A percentile compares a stretch with the other conserved stretches of the same genome.
phyloP scores from a whole-genome alignment of 2,888 invertebrate genomes.

The Platerodrilus igneus region DNA sequence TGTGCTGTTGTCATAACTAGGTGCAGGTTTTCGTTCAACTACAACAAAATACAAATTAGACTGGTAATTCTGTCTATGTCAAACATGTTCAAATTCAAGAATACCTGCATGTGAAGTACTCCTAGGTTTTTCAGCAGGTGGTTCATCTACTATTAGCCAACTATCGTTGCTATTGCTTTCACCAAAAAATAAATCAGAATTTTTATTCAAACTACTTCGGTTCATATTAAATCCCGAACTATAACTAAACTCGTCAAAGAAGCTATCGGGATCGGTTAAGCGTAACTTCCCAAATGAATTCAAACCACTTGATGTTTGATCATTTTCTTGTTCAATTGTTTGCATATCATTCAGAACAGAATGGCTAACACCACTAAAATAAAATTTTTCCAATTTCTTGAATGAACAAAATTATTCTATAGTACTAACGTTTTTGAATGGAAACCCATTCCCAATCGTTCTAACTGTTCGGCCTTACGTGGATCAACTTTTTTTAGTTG shows the following conservation, averaged over 20 bases:
- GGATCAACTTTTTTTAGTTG: conserved; percentile 70
- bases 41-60: too few species aligned
- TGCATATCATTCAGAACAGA: conserved; percentile 89
- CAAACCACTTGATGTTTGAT: conserved; percentile 48
- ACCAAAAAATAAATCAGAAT: too few species aligned
- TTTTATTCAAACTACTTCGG: conserved; percentile 46
- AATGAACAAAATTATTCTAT: conserved; percentile 8
- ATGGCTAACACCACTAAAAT: conserved; percentile 66
- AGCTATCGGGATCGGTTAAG: conserved; percentile 47
- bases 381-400: conserved; percentile 5
- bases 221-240: conserved; percentile 58
- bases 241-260: conserved; percentile 53
- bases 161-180: conserved; percentile 37
- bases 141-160: conserved; percentile 48
- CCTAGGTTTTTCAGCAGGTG: conserved; percentile 32
- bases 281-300: conserved; percentile 43
- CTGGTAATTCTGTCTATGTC: too few species aligned
- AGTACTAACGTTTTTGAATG: conserved; percentile 50
- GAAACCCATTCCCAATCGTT: conserved; percentile 91
- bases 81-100: not conserved
- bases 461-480: conserved; percentile 79
- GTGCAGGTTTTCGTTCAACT: conserved; percentile 24
- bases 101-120: conserved; percentile 18
- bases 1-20: conserved; percentile 28
- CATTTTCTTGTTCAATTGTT: conserved; percentile 79